These are phyloP conservation scores for Holothuria glaberrima DNA, from an alignment of 35 echinoderm and acorn worm species.

Conservation along the genomic window DNA sequence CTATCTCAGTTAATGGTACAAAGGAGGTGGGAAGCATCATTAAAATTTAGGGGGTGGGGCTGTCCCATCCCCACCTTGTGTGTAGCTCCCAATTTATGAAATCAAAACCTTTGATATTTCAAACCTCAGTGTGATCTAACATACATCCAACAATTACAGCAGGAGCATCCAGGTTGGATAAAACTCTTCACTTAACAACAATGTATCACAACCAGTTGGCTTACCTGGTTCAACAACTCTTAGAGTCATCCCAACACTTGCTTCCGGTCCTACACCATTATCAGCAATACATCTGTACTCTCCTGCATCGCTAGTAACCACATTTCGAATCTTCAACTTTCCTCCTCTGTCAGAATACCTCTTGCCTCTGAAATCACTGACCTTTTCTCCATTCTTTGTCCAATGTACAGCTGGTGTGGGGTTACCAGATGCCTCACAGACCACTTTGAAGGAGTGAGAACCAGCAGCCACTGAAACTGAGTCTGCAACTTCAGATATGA, in stretches of 20 bases:
- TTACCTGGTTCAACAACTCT: neutral
- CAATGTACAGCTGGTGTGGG: constrained; percentile 65
- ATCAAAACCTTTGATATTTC: too few species aligned
- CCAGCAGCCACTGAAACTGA: neutral
- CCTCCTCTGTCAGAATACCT: constrained; percentile 60
- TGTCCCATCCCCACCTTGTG: too few species aligned
- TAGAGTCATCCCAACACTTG: constrained; percentile 44
- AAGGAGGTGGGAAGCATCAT: too few species aligned
- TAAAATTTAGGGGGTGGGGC: too few species aligned
- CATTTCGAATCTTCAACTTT: constrained; percentile 60
- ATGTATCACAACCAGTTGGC: too few species aligned
- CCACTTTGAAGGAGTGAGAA: constrained; percentile 11
- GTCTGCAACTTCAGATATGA: too few species aligned
- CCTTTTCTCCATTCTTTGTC: constrained; percentile 35
- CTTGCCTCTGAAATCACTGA: constrained; percentile 30
- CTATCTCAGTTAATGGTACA: too few species aligned
- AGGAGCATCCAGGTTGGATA: too few species aligned
- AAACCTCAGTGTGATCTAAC: too few species aligned
- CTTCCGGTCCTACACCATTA: constrained; percentile 74
- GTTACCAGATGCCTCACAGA: constrained; percentile 59
- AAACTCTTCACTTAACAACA: too few species aligned
- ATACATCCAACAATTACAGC: too few species aligned
- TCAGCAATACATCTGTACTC: constrained; percentile 74
- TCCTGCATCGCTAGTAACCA: constrained; percentile 65
- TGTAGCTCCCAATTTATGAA: too few species aligned